These are phyloP conservation scores for Cephalopholis sonnerati DNA, from an alignment of 2,113 vertebrate genomes.

Conservation along the genomic window DNA sequence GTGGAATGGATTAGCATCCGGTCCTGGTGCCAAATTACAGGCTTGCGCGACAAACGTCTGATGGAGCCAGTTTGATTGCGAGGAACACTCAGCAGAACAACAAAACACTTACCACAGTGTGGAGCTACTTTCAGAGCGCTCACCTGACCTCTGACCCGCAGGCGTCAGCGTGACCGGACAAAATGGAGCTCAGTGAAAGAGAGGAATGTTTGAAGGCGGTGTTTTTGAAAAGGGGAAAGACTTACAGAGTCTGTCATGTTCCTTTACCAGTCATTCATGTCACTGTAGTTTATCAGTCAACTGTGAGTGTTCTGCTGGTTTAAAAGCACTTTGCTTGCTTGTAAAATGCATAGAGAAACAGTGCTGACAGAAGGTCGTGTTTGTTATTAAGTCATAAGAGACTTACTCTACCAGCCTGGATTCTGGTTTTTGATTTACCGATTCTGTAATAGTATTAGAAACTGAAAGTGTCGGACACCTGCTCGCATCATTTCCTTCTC, in stretches of 20 bases:
- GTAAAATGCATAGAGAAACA: background rate
- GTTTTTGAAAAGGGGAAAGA: constrained; percentile 13
- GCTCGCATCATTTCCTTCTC: constrained; percentile 1
- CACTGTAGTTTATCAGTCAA: constrained; percentile 7
- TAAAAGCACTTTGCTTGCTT: background rate
- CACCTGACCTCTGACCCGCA: background rate
- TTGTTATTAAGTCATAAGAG: background rate
- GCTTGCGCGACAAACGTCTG: constrained; percentile 12
- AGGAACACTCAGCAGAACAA: constrained; percentile 32
- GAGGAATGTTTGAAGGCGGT: background rate
- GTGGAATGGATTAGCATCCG: constrained; percentile 30
- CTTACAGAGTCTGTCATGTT: background rate
- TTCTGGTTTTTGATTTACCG: background rate
- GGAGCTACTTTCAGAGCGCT: constrained; percentile 7
- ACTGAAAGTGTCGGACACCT: background rate
- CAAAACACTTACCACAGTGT: constrained; percentile 41
- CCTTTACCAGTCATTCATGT: background rate
- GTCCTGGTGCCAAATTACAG: constrained; percentile 38
- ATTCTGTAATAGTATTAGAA: background rate
- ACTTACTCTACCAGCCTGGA: background rate
- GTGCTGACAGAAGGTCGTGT: background rate
- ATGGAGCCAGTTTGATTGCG: constrained; percentile 30
- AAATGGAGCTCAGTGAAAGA: background rate
- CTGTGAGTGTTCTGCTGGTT: constrained; percentile 10
- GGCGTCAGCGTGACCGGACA: background rate